Evolutionary conservation across 1,140 invertebrate species (phyloP).

Genomic region (Drosophila simulans): DNA sequence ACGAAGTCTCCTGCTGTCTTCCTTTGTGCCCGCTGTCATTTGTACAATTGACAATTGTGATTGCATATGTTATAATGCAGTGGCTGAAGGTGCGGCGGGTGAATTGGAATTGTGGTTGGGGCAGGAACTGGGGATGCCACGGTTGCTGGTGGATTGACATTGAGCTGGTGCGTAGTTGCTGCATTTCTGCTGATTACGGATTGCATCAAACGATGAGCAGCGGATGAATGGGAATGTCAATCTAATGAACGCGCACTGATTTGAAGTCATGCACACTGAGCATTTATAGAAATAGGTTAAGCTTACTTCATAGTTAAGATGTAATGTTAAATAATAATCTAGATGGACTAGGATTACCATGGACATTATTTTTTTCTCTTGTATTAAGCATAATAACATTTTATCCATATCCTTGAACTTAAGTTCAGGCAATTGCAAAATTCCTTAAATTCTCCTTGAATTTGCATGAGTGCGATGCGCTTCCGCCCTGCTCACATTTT

Average conservation of each 20-base stretch:
- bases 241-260: conserved; percentile 25
- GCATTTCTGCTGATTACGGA: conserved; percentile 66
- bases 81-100: conserved; percentile 18
- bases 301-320: too few relatives aligned
- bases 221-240: conserved; percentile 44
- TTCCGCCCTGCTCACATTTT: background rate
- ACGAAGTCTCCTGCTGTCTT: conserved; percentile 18
- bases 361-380: too few relatives aligned
- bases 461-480: conserved; percentile 8
- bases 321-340: too few relatives aligned
- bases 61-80: conserved; percentile 78
- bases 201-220: conserved; percentile 39
- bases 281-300: too few relatives aligned
- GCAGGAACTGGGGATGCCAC: background rate
- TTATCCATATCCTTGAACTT: too few relatives aligned
- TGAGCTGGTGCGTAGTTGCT: conserved; percentile 48
- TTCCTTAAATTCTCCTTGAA: conserved; percentile 8
- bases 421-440: background rate
- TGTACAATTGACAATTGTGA: conserved; percentile 79
- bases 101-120: background rate
- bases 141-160: conserved; percentile 38
- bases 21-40: conserved; percentile 60
- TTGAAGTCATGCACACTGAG: conserved; percentile 1
- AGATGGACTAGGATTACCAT: too few relatives aligned
- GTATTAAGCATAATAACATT: too few relatives aligned